Percentiles rank a stretch among this genome's conserved stretches.
Conservation (phyloP, 1,140 invertebrate species). For the Battus philenor region DNA sequence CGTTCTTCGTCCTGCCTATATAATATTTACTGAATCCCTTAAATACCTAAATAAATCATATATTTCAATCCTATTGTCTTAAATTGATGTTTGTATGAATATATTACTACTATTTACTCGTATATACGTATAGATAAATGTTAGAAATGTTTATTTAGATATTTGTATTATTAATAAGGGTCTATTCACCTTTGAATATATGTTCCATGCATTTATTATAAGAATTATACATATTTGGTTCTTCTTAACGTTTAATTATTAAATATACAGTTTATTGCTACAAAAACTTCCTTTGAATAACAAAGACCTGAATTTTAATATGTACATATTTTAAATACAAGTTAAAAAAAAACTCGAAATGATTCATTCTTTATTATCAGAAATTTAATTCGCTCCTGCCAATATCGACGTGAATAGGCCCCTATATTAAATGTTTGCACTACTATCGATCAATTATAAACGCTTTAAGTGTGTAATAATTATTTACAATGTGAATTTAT, state of each 20-base stretch:
- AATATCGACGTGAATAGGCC: conserved; percentile 27
- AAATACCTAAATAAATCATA: not conserved
- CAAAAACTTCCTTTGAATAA: too few species aligned
- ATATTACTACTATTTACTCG: conserved; percentile 36
- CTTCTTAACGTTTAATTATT: too few species aligned
- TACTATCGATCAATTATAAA: conserved; percentile 66
- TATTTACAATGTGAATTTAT: conserved; percentile 55
- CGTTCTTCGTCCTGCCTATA: not conserved
- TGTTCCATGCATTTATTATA: too few species aligned
- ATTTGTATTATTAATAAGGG: conserved; percentile 24
- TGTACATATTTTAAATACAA: too few species aligned
- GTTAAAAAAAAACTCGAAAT: too few species aligned
- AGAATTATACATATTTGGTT: too few species aligned
- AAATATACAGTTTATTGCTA: too few species aligned
- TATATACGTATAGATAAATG: conserved; percentile 37
- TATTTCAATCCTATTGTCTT: conserved; percentile 7
- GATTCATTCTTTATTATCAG: too few species aligned
- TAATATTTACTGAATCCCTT: not conserved
- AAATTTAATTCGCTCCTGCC: not conserved
- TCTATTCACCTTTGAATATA: conserved; percentile 23
- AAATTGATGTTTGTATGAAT: conserved; percentile 27
- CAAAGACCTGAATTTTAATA: too few species aligned
- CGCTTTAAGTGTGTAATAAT: conserved; percentile 66
- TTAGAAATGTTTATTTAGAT: conserved; percentile 43
- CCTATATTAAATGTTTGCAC: conserved; percentile 29